A percentile compares a stretch with the other conserved stretches of the same genome.
Conservation (phyloP, 2,113 vertebrate species). For the Okapia johnstoni region DNA sequence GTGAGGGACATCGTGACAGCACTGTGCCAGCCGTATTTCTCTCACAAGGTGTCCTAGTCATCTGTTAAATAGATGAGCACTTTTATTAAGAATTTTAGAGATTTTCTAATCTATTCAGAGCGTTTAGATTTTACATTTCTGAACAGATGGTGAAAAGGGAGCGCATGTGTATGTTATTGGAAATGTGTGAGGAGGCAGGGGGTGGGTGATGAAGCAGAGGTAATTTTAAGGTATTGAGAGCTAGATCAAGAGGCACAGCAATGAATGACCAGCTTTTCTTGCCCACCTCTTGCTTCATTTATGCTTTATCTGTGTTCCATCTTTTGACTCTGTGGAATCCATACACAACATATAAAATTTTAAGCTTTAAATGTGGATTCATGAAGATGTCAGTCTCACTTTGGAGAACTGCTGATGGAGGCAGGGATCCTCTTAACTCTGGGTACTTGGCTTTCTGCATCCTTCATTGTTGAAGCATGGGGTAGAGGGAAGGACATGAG, state of each 20-base stretch:
- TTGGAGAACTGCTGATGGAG: background rate
- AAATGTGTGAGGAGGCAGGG: background rate
- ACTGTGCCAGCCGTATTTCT: background rate
- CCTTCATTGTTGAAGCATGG: background rate
- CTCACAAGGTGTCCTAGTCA: conserved; percentile 55
- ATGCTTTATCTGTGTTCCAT: background rate
- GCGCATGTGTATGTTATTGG: background rate
- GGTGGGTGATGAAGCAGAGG: background rate
- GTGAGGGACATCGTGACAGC: conserved; percentile 20
- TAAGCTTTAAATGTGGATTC: background rate
- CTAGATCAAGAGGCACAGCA: background rate
- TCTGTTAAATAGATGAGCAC: conserved; percentile 35
- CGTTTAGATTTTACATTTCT: conserved; percentile 25
- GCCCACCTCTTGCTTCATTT: background rate
- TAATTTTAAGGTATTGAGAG: background rate
- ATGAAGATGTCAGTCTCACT: background rate
- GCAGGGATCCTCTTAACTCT: background rate
- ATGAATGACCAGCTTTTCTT: background rate
- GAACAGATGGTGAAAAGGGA: conserved; percentile 62
- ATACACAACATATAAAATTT: background rate
- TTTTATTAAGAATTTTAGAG: conserved; percentile 25
- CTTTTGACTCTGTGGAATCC: background rate
- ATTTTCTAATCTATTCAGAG: conserved; percentile 37
- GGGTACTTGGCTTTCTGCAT: background rate
- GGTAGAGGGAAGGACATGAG: background rate